These are phyloP conservation scores for Micropoecilia bifurca DNA, from an alignment of 2,797 vertebrate genomes.

Conservation along the genomic window DNA sequence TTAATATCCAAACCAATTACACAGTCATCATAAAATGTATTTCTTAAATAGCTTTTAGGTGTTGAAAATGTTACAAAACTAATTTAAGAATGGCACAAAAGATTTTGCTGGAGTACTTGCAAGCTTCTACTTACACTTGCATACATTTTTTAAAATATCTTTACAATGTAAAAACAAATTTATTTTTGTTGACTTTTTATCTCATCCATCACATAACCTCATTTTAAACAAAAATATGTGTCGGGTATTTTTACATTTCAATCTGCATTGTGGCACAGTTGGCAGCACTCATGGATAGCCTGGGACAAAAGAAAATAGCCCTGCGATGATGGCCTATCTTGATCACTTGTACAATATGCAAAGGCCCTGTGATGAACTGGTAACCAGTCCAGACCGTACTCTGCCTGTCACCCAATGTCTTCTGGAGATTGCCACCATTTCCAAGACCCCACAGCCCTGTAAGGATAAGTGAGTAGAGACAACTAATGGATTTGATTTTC, in stretches of 20 bases:
- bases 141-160: neutral
- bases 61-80: neutral
- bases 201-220: neutral
- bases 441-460: neutral
- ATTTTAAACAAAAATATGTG: neutral
- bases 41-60: neutral
- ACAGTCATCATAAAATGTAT: neutral
- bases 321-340: no score
- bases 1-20: neutral
- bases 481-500: neutral
- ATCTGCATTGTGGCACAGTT: no score
- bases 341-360: no score
- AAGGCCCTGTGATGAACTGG: neutral
- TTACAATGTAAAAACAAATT: neutral
- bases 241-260: no score
- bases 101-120: neutral
- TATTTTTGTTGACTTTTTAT: neutral
- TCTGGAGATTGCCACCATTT: neutral
- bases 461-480: neutral
- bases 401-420: neutral
- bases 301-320: no score
- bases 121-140: neutral
- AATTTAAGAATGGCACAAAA: neutral
- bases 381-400: neutral
- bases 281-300: no score